Percentiles rank a stretch among this genome's conserved stretches.
Evolutionary conservation across 1,140 invertebrate species (phyloP).

Genomic region (Augochlora pura): DNA sequence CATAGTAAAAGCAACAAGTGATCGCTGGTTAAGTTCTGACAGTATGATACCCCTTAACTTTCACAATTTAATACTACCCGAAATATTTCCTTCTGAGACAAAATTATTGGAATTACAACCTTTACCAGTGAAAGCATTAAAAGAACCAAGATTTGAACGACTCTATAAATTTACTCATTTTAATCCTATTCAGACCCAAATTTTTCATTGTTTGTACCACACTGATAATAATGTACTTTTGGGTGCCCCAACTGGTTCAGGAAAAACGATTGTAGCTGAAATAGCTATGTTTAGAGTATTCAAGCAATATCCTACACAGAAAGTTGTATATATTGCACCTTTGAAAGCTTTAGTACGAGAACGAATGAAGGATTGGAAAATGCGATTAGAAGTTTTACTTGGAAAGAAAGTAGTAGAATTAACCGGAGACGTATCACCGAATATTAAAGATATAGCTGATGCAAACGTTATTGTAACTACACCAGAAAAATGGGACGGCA

Average conservation of each 20-base stretch:
- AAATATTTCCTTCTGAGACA: slow-evolving; percentile 95
- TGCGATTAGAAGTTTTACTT: slow-evolving; percentile 90
- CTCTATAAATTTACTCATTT: slow-evolving; percentile 97
- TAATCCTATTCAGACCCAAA: slow-evolving; percentile 99
- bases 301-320: slow-evolving; percentile 89
- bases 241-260: slow-evolving; percentile 98
- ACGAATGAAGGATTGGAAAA: slow-evolving; percentile 97
- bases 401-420: slow-evolving; percentile 96
- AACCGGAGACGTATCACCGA: slow-evolving; percentile 97
- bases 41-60: slow-evolving; percentile 89
- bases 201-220: slow-evolving; percentile 98
- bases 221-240: slow-evolving; percentile 96
- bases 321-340: slow-evolving; percentile 99
- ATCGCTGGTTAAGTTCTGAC: slow-evolving; percentile 94
- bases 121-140: slow-evolving; percentile 90
- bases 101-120: slow-evolving; percentile 96
- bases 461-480: slow-evolving; percentile 98
- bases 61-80: slow-evolving; percentile 94
- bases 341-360: slow-evolving; percentile 98
- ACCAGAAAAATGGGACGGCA: slow-evolving; percentile 99
- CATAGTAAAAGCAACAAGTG: slow-evolving; percentile 92
- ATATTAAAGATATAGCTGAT: slow-evolving; percentile 90
- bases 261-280: slow-evolving; percentile 99
- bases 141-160: slow-evolving; percentile 88
- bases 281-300: slow-evolving; percentile 98